Conservation (phyloP, 2,888 invertebrate species). For the Drosophila ustulata region DNA sequence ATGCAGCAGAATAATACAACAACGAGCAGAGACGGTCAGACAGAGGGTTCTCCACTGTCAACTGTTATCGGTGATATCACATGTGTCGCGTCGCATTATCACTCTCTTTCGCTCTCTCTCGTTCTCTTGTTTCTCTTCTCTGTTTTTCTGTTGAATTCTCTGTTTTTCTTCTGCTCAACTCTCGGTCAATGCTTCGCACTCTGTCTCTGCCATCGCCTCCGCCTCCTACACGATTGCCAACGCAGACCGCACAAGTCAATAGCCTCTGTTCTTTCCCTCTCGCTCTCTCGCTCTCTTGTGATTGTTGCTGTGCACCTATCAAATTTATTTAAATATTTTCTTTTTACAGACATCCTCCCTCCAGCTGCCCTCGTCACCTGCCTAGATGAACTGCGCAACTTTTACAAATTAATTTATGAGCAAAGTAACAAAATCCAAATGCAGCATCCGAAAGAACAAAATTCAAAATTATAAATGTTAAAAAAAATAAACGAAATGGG, state of each 20-base stretch:
- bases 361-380: not conserved
- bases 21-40: not conserved
- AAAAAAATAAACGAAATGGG: conserved; percentile 38
- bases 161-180: conserved; percentile 66
- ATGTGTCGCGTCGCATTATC: conserved; percentile 64
- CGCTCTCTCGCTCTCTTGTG: conserved; percentile 6
- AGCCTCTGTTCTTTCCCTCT: conserved; percentile 59
- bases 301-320: conserved; percentile 60
- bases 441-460: conserved; percentile 29
- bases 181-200: conserved; percentile 73
- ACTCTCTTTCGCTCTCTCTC: conserved; percentile 15
- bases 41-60: conserved; percentile 57
- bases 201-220: conserved; percentile 47
- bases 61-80: conserved; percentile 75
- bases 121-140: conserved; percentile 6
- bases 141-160: conserved; percentile 28
- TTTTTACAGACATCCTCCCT: conserved; percentile 18
- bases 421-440: conserved; percentile 26
- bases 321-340: conserved; percentile 75
- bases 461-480: conserved; percentile 53
- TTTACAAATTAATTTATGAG: conserved; percentile 8
- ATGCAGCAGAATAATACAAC: conserved; percentile 38
- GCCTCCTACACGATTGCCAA: conserved; percentile 31
- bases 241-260: conserved; percentile 59
- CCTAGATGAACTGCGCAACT: conserved; percentile 26